Percentiles rank a stretch among this genome's conserved stretches.
These are phyloP conservation scores for Anguilla megastoma DNA, from an alignment of 2,797 vertebrate genomes.

Conservation along the genomic window DNA sequence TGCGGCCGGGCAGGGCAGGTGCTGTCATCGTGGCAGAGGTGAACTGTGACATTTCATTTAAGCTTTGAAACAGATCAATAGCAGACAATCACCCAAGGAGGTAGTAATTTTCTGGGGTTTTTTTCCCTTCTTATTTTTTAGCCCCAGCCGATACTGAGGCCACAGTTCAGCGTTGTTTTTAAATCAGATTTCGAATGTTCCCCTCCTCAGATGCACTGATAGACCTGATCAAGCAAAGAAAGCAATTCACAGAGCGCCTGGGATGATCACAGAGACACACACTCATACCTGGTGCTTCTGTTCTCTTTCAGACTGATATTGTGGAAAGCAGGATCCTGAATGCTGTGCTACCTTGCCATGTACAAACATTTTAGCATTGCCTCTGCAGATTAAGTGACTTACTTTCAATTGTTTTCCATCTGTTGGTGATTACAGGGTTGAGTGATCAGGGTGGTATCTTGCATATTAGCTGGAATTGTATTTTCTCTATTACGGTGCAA, in stretches of 20 bases:
- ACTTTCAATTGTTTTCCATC: constrained; percentile 27
- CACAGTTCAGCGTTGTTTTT: constrained; percentile 10
- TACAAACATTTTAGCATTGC: not conserved
- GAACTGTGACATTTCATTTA: constrained; percentile 33
- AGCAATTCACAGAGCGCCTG: not conserved
- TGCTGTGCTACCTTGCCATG: not conserved
- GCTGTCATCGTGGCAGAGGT: constrained; percentile 15
- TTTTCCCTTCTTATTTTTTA: not conserved
- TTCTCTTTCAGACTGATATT: not conserved
- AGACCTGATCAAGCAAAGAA: constrained; percentile 3
- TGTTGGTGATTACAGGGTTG: constrained; percentile 24
- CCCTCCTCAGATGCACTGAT: not conserved
- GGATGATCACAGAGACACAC: not conserved
- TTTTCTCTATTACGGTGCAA: not conserved
- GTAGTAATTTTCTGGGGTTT: not conserved
- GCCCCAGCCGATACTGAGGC: constrained; percentile 10
- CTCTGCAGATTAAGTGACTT: constrained; percentile 13
- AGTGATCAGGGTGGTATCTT: constrained; percentile 26
- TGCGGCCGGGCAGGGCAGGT: not conserved
- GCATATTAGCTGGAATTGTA: constrained; percentile 31
- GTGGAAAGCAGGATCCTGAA: not conserved
- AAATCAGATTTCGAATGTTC: constrained; percentile 8
- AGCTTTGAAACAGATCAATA: constrained; percentile 17
- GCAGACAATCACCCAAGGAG: constrained; percentile 12
- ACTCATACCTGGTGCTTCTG: not conserved